A percentile compares a stretch with the other conserved stretches of the same genome.
Evolutionary conservation across 2,113 vertebrate species (phyloP).

Genomic region (Tragelaphus imberbis): DNA sequence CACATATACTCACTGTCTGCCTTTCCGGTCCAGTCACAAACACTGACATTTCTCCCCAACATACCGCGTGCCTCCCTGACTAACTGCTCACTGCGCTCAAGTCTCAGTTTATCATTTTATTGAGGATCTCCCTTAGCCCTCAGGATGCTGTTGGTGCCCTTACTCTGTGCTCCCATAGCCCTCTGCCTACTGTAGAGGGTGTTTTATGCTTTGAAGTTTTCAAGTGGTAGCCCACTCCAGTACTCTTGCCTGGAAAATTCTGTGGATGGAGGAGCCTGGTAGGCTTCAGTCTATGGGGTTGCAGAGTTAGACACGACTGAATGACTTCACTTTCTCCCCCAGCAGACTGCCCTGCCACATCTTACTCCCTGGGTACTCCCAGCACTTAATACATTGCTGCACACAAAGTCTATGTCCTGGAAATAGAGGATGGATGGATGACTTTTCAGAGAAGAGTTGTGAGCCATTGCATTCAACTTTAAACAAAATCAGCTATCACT

Average conservation of each 20-base stretch:
- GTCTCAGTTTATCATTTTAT: background rate
- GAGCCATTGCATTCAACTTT: background rate
- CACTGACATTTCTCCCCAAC: background rate
- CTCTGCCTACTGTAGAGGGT: background rate
- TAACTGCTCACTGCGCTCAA: background rate
- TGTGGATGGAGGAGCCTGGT: background rate
- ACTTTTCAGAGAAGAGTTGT: background rate
- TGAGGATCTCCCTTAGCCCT: background rate
- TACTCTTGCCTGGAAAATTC: background rate
- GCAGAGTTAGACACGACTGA: background rate
- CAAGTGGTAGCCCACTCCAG: background rate
- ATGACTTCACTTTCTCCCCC: background rate
- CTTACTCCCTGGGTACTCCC: background rate
- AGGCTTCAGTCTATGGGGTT: background rate
- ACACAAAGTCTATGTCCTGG: background rate
- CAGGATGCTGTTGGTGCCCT: background rate
- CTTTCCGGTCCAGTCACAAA: background rate
- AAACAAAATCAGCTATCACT: background rate
- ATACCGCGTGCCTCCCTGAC: background rate
- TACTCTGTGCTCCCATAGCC: background rate
- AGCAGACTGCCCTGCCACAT: background rate
- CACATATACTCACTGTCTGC: background rate
- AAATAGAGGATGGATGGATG: background rate
- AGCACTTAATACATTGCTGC: background rate
- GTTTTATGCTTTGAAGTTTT: background rate